Conservation (phyloP, 2,113 vertebrate genomes). For the Vombatus ursinus region DNA sequence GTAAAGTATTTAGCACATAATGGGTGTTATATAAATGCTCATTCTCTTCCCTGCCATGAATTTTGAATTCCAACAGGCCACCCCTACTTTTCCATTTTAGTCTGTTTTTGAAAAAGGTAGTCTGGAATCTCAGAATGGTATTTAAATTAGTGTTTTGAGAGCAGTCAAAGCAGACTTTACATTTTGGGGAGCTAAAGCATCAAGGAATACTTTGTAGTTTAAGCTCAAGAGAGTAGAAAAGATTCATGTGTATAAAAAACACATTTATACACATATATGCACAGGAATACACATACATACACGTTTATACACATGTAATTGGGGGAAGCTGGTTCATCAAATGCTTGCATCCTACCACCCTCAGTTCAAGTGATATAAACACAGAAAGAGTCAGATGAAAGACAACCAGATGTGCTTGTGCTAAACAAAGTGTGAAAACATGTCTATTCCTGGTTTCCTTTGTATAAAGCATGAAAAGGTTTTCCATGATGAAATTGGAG, state of each 20-base stretch:
- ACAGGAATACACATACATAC: background rate
- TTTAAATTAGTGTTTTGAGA: conserved; percentile 15
- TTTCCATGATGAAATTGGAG: background rate
- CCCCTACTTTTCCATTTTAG: conserved; percentile 9
- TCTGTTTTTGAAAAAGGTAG: conserved; percentile 45
- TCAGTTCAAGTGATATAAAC: background rate
- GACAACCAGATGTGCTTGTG: background rate
- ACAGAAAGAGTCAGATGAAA: background rate
- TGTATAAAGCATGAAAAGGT: background rate
- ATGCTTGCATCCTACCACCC: background rate
- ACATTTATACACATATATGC: background rate
- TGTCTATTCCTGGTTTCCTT: background rate
- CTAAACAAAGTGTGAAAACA: background rate
- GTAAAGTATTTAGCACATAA: background rate
- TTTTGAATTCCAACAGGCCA: background rate
- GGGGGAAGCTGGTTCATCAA: background rate
- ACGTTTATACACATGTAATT: background rate
- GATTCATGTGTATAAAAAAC: background rate
- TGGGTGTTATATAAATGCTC: conserved; percentile 39
- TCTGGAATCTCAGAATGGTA: background rate
- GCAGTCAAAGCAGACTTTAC: conserved; percentile 27
- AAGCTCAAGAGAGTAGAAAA: background rate
- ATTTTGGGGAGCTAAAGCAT: conserved; percentile 12
- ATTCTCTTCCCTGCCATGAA: conserved; percentile 19
- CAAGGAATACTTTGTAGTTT: conserved; percentile 4